Evolutionary conservation across 2,797 vertebrate genomes (phyloP), one percentile per base, ranked within the genome.

Genomic region (Ctenochaetus hawaiiensis): DNA sequence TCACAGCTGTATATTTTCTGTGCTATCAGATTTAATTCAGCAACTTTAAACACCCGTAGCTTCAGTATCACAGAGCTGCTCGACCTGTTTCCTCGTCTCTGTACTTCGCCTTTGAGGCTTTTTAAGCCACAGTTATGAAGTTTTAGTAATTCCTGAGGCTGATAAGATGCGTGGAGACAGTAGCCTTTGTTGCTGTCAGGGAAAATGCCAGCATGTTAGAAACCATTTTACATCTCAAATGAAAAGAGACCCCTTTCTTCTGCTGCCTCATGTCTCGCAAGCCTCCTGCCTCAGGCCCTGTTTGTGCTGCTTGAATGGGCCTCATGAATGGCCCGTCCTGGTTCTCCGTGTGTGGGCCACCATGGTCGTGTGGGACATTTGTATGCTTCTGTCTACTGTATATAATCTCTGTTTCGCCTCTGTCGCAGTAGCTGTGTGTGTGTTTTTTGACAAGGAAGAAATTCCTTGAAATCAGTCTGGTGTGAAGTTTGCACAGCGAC

Each of bases 251-350:
- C 65, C 79, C 51, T 83, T 87, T 73, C 81, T 77, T 64, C 65
- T 62, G 78, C 84, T 77, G 79, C 79, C 78, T 82, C 78, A 80
- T 83, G 67, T 84, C 57, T 88, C 13, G n/a, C 39, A 10, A 75
- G 67, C 70, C 59, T 61, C 66, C 76, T 43, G 79, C 83, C 82
- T 80, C 70, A 20, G 84, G 83, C 70, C 80, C 66, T 6, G 77
- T 94, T 92, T 88, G 86, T 93, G 88, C 93, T 85, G 89, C 91
- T 90, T 89, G 85, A 91, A 77, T 86, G 82, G 78, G 53, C 87
- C 64, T 73, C 82, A 54, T 93, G 89, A 94, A 93, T 90, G 86
- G 84, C 62, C 72, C 17, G 77, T 80, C 75, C 86, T 75, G 84
- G 77, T 77, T 82, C 82, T 83, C 58, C 60, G 81, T 88, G 90